Conservation (phyloP, 2,888 invertebrate species). For the Yponomeuta evonymella region DNA sequence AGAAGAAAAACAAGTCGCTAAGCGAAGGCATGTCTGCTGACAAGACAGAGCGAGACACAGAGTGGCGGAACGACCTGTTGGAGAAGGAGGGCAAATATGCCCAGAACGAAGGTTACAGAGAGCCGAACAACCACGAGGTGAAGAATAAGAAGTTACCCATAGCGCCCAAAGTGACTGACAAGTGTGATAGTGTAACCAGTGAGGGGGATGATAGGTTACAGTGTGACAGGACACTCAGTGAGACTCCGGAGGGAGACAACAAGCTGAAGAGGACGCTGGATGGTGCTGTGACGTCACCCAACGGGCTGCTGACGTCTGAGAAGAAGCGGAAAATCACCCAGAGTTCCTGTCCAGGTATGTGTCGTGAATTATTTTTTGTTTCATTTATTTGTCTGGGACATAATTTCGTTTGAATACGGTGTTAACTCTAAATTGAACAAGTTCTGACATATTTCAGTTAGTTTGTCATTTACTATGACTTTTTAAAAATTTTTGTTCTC, state of each 20-base stretch:
- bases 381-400: neutral
- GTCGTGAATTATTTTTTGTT: slow-evolving; percentile 19
- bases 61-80: slow-evolving; percentile 76
- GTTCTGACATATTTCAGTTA: no score
- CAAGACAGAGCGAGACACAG: slow-evolving; percentile 62
- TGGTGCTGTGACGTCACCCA: slow-evolving; percentile 68
- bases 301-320: slow-evolving; percentile 78
- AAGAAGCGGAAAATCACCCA: slow-evolving; percentile 80
- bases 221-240: slow-evolving; percentile 49
- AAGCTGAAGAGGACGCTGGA: slow-evolving; percentile 69
- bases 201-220: slow-evolving; percentile 43
- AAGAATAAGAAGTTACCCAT: slow-evolving; percentile 65
- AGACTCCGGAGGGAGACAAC: slow-evolving; percentile 28
- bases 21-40: slow-evolving; percentile 47
- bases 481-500: no score
- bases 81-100: slow-evolving; percentile 74
- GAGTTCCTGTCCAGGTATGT: slow-evolving; percentile 71
- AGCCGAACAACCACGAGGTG: slow-evolving; percentile 59
- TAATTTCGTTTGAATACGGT: no score
- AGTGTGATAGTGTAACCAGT: slow-evolving; percentile 57
- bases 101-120: slow-evolving; percentile 71
- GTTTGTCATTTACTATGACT: no score
- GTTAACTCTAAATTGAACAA: no score
- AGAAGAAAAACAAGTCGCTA: slow-evolving; percentile 60
- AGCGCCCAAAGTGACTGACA: slow-evolving; percentile 52